phyloP scores from a whole-genome alignment of 2,888 invertebrate genomes.

The Papilio demoleus region DNA sequence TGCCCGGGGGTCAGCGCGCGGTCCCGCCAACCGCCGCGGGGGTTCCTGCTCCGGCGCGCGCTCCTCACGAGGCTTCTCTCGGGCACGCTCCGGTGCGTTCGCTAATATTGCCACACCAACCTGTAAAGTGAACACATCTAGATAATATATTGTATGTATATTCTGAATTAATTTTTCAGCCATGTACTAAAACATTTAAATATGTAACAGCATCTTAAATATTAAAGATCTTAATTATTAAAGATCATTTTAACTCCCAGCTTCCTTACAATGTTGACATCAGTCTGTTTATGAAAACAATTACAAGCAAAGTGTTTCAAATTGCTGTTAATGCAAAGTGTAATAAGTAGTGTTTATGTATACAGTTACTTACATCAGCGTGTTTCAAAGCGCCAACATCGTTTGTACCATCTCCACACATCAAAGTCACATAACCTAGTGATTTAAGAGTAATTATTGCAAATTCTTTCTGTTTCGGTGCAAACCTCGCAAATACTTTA shows the following conservation, averaged over 20 bases:
- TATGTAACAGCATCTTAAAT: too few relatives aligned
- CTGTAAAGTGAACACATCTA: conserved; percentile 56
- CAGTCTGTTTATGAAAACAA: too few relatives aligned
- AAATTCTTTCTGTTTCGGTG: conserved; percentile 99
- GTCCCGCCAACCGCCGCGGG: conserved; percentile 50
- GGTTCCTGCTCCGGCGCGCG: conserved; percentile 86
- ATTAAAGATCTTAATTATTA: too few relatives aligned
- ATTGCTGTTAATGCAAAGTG: too few relatives aligned
- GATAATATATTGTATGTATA: too few relatives aligned
- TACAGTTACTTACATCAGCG: conserved; percentile 90
- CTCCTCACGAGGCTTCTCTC: conserved; percentile 82
- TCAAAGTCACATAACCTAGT: conserved; percentile 94
- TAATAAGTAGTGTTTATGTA: too few relatives aligned
- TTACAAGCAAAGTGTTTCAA: too few relatives aligned
- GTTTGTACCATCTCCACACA: conserved; percentile 99
- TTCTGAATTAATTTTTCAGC: too few relatives aligned
- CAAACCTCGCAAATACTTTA: conserved; percentile 97
- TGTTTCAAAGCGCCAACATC: conserved; percentile 99
- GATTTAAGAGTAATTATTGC: conserved; percentile 95
- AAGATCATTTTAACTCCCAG: too few relatives aligned
- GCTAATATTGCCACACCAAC: conserved; percentile 95
- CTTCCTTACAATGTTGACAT: too few relatives aligned
- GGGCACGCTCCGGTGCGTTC: conserved; percentile 85
- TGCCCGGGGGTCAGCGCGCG: conserved; percentile 54
- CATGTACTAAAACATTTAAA: too few relatives aligned